Base-by-base conservation (phyloP, 2,888 invertebrate species). In the Troides helena region DNA sequence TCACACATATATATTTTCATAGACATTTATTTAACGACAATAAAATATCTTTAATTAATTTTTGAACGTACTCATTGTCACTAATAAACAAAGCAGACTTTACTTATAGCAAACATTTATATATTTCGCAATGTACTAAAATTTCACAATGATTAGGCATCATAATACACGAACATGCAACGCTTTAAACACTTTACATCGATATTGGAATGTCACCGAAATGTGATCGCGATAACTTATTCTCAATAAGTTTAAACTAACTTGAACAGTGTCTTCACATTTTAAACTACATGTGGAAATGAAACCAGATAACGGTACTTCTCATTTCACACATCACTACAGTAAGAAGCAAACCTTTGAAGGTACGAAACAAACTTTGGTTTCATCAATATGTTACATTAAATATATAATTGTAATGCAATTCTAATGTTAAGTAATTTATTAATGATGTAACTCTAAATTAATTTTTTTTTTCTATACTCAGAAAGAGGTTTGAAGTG, bases 1-100 rank as follows among this genome's bases (percentile, higher is more conserved):
- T 64, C 39, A 57, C 23, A 14, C 30, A 21, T 60, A 72, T 67
- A 74, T 81, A 83, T 83, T 76, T 81, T 75, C 79, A 80, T 86
- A 88, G 84, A 89, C 85, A 87, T 87, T 85, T 88, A 80, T 82
- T 85, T 85, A 89, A 90, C 89, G 85, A 86, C 83, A 81, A 84
- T 78, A 84, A 80, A 82, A 79, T 77, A 80, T 79, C 80, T 56
- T 67, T n/a, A 17, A 53, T 21, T 10, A 56, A 3, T 8, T 58
- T 58, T 58, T 23, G 23, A 58, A 58, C n/a, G 23, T 58, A 58
- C 10, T 23, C 23, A 25, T 62, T 66, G 12, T 61, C 17, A 67
- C 53, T 58, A 5, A 18, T 62, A 53, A 43, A 70, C 57, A 70
- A 69, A 70, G 63, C 70, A 39, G 21, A 58, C 17, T 65, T 46